phyloP scores from a whole-genome alignment of 2,113 vertebrate genomes.

The Odocoileus virginianus region DNA sequence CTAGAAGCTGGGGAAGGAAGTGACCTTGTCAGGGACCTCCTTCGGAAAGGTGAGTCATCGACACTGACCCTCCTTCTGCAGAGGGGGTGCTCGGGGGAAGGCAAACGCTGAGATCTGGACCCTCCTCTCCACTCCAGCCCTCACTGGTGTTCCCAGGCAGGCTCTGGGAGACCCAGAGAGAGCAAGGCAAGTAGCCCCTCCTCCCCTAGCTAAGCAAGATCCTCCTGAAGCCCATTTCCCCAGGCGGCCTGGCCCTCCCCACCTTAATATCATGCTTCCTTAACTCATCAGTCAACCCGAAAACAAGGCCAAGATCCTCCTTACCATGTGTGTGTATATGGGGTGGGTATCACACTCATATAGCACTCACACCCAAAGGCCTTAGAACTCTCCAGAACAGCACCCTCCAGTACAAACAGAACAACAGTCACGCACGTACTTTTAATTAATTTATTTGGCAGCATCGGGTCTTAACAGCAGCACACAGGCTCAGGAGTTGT shows the following conservation, averaged over 20 bases:
- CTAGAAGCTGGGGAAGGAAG: background rate
- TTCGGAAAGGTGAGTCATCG: background rate
- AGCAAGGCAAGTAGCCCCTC: background rate
- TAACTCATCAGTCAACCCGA: background rate
- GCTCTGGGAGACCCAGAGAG: background rate
- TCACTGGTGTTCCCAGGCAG: background rate
- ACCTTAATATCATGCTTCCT: no score
- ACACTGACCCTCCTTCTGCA: background rate
- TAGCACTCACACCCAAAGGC: background rate
- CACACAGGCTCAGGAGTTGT: background rate
- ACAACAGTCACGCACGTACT: background rate
- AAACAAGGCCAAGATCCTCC: background rate
- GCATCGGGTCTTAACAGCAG: rapidly evolving
- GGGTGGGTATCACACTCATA: background rate
- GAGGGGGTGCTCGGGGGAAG: background rate
- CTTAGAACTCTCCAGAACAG: background rate
- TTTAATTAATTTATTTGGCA: background rate
- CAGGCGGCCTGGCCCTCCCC: background rate
- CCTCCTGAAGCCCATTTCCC: background rate
- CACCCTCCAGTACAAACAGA: background rate
- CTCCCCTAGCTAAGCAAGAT: background rate
- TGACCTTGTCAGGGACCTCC: background rate
- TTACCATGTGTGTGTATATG: background rate
- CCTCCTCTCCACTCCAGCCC: background rate
- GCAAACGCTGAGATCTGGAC: no score